Evolutionary conservation across 2,888 invertebrate genomes (phyloP), one percentile per base, ranked within the genome.

Genomic region (Stenurella melanura): DNA sequence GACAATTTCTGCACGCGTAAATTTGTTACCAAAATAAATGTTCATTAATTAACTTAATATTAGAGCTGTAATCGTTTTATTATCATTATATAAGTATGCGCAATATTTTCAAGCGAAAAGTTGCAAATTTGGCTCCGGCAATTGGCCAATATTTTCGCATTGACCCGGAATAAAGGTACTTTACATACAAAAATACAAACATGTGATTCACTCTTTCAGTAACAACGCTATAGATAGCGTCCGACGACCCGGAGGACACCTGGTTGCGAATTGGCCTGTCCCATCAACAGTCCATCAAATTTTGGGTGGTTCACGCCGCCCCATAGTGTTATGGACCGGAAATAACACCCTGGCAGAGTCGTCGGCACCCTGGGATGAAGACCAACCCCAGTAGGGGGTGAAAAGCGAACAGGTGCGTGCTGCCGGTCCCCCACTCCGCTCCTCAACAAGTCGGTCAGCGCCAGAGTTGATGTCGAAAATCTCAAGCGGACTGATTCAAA

Each of bases 211-310:
- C 81, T 83, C 79, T 85, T 85, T 82, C 85, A 86, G 84, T 79
- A 64, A 38, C 60, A 67, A 50, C 73, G 73, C 19, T 56, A 56
- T 54, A 17, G 30, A 64, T 58, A 77, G 78, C 86, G 78, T 2
- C 87, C 83, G 69, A 86, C 84, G 54, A 88, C 88, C 12, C 80
- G 74, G 50, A 34, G 56, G 72, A 56, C 77, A 93, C 92, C 77
- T 93, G 92, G 90, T 92, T 91, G 60, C 92, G 92, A 81, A 93
- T 89, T 61, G 92, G 63, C 85, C 90, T 90, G 75, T 77, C 88
- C 77, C 90, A 84, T 79, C 38, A 77, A 50, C 70, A 73, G 80
- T 78, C 75, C 77, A 50, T 60, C 64, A 78, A 74, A 76, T 75
- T 81, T 66, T 68, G 11, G 21, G 17, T 17, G 18, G 34, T 21